Base-by-base conservation (phyloP, 35 echinoderm and acorn worm genomes). In the Ophiothrix spiculata region DNA sequence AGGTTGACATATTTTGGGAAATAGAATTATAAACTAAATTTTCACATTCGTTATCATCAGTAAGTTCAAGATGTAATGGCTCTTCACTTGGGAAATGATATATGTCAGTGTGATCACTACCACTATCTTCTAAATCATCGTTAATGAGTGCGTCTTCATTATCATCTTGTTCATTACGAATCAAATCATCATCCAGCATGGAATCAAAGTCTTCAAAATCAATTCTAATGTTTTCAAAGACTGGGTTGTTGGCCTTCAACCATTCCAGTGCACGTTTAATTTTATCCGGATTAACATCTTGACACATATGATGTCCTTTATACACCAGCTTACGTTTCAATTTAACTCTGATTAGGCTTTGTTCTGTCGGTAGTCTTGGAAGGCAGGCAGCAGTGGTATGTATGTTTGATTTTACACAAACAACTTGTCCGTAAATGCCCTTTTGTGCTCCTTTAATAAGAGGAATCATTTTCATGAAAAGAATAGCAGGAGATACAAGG, bases 321-420 rank as follows among this genome's bases (percentile, higher is more conserved):
- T 93, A 93, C 32, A 39, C 32, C 46, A 93, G 64, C 25, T 88
- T 89, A 19, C 91, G 82, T 41, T 89, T 93, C 45, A 93, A 82
- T 40, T 89, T 86, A 32, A 93, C 81, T 17, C 75, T 35, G 63
- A 93, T 88, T 56, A 93, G 38, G 28, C 56, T 35, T 80, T 81
- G 31, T 40, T 90, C 87, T 31, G 45, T 64, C 4, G 38, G 19
- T 33, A 13, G 34, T 74, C 92, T 54, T 56, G 92, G 92, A 32
- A 93, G 39, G 1, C 39, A 40, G 0, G 31, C 36, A 16, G 88
- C 80, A 78, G 91, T 88, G 69, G 84, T 64, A 39, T 35, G 19
- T n/a, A 85, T 34, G 81, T 93, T 88, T 0, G 87, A 38, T 75
- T 81, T 81, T 38, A 89, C 82, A 88, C 91, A 90, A 28, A 90